Base-by-base conservation (phyloP, 2,113 vertebrate species). In the Seriola dumerili region DNA sequence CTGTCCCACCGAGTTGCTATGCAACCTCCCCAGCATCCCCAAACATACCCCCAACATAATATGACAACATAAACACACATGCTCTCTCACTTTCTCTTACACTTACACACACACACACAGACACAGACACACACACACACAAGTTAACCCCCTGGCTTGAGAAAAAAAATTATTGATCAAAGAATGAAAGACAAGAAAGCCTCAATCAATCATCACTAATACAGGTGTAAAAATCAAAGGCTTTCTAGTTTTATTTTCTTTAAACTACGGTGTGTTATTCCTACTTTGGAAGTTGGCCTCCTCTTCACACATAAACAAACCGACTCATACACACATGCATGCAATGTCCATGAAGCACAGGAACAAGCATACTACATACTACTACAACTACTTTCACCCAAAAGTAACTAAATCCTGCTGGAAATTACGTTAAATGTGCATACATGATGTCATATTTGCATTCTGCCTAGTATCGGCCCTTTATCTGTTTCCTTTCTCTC, bases 1-100 rank as follows among this genome's bases (percentile, higher is more conserved):
- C 52, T 54, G 52, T 50, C 62, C 59, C 44, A n/a, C 59, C 38
- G 34, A 70, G 75, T 71, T 84, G 79, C 78, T 50, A 65, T 36
- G 66, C 68, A 69, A 84, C 38, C 44, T 74, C 55, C 46, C 25
- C 16, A 19, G 34, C 29, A 72, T 72, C 65, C 46, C 48, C 32
- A 5, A 72, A 80, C 29, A 25, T 21, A 76, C 38, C 67, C 38
- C 8, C 42, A 65, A 52, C 19, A 71, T 19, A 23, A 72, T 21
- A 5, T 32, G 62, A 50, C 23, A 59, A 73, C 76, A 44, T 40
- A 66, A 74, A 29, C 29, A 10, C 25, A 38, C 52, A 48, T 13
- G 38, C 21, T 25, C 16, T 34, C 11, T 6, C 0, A 19, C 23
- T 48, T 50, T 36, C 21, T 21, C 8, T 52, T 40, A 40, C 40